A percentile compares a stretch with the other conserved stretches of the same genome.
Evolutionary conservation across 2,113 vertebrate genomes (phyloP).

Genomic region (Sorex fumeus): DNA sequence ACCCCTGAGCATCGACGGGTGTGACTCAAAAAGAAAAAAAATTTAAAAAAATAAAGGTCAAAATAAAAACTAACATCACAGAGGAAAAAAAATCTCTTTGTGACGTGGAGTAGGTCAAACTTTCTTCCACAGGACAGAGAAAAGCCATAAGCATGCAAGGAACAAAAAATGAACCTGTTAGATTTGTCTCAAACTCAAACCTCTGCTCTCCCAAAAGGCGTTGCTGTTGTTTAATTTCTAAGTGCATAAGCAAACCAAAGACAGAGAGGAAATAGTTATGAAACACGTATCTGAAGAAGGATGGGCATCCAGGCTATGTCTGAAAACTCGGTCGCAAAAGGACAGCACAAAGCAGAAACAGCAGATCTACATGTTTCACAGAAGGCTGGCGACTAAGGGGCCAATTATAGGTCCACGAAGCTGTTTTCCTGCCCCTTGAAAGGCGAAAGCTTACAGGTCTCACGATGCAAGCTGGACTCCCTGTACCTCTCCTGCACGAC

Average conservation of each 20-base stretch:
- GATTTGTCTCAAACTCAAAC: neutral
- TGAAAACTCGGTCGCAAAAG: neutral
- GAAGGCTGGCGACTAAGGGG: neutral
- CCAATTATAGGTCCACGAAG: neutral
- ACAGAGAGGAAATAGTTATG: neutral
- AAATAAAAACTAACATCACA: neutral
- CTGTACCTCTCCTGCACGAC: accelerated
- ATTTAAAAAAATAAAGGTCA: too few relatives aligned
- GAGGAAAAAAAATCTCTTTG: neutral
- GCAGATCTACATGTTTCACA: neutral
- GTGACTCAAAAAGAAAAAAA: too few relatives aligned
- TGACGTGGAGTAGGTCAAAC: neutral
- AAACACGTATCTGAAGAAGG: neutral
- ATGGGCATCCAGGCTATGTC: too few relatives aligned
- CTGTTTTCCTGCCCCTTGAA: too few relatives aligned
- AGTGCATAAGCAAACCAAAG: neutral
- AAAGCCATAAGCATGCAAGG: neutral
- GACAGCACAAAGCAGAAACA: neutral
- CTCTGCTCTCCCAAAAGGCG: neutral
- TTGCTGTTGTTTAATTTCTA: neutral
- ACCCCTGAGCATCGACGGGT: too few relatives aligned
- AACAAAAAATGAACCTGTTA: neutral
- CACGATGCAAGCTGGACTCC: neutral
- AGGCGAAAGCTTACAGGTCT: neutral
- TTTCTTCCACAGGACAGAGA: neutral